phyloP scores from a whole-genome alignment of 2,888 invertebrate species.

The Melinaea marsaeus region DNA sequence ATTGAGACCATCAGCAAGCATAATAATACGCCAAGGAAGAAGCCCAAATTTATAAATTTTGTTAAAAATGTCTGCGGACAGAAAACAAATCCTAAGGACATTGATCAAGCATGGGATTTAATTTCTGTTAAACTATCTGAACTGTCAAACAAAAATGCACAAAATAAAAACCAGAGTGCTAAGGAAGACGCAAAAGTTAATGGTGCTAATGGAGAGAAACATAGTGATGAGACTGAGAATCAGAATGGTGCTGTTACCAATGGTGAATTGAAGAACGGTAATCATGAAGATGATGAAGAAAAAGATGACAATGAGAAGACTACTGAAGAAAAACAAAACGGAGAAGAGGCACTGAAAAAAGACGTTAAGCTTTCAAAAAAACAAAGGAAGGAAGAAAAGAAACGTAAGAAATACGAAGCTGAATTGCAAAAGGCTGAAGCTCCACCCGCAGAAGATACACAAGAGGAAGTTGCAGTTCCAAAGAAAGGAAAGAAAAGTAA shows the following conservation, averaged over 20 bases:
- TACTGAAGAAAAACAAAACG: constrained; percentile 29
- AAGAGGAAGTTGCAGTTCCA: constrained; percentile 41
- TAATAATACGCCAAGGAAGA: constrained; percentile 92
- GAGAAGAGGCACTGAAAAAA: constrained; percentile 30
- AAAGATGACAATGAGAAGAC: constrained; percentile 26
- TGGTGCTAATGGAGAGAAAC: constrained; percentile 13
- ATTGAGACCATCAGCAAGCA: constrained; percentile 83
- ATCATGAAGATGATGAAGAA: constrained; percentile 33
- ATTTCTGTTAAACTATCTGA: constrained; percentile 75
- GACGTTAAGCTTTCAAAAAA: constrained; percentile 59
- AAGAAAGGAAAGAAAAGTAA: constrained; percentile 70
- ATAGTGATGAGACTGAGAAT: constrained; percentile 5
- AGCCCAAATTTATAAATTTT: constrained; percentile 89
- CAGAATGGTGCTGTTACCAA: constrained; percentile 24
- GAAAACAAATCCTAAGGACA: constrained; percentile 74
- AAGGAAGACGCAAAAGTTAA: constrained; percentile 38
- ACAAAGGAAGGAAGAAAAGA: constrained; percentile 70
- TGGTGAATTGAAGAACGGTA: constrained; percentile 35
- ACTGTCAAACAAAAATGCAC: constrained; percentile 54
- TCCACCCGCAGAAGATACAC: constrained; percentile 36
- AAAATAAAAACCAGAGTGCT: constrained; percentile 45
- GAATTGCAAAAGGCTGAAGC: constrained; percentile 61
- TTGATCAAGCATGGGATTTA: constrained; percentile 84
- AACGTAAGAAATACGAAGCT: constrained; percentile 69
- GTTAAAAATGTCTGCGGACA: constrained; percentile 80